Percentiles rank a stretch among this genome's conserved stretches.
These are phyloP conservation scores for Lutjanus campechanus DNA, from an alignment of 2,797 vertebrate species.

Conservation along the genomic window DNA sequence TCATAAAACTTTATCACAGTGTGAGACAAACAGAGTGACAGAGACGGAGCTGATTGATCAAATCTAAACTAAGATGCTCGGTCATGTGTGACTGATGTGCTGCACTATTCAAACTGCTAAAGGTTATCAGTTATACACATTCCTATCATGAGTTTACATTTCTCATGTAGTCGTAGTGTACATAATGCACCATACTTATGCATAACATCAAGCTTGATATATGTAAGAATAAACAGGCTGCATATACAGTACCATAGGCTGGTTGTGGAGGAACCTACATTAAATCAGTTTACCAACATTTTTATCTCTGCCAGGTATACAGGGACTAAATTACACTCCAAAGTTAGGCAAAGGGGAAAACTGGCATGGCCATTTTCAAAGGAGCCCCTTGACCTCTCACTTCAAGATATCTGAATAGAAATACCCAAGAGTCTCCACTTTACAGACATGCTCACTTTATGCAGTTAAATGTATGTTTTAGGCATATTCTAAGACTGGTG, in stretches of 20 bases:
- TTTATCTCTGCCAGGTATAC: not conserved
- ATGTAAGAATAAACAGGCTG: not conserved
- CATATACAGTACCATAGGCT: not conserved
- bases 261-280: not conserved
- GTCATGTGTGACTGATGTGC: constrained; percentile 64
- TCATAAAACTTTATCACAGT: constrained; percentile 67
- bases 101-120: constrained; percentile 55
- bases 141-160: constrained; percentile 32
- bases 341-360: no score
- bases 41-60: constrained; percentile 66
- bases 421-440: no score
- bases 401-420: no score
- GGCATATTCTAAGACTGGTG: no score
- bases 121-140: constrained; percentile 57
- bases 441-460: no score
- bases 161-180: constrained; percentile 10
- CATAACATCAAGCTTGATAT: not conserved
- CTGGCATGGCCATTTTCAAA: no score
- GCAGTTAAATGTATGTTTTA: no score
- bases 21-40: constrained; percentile 63
- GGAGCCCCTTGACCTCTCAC: no score
- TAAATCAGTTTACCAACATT: constrained; percentile 51
- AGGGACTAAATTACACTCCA: no score
- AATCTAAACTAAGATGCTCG: constrained; percentile 66
- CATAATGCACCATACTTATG: not conserved